phyloP scores from a whole-genome alignment of 2,113 vertebrate genomes.

The Mastomys natalensis region DNA sequence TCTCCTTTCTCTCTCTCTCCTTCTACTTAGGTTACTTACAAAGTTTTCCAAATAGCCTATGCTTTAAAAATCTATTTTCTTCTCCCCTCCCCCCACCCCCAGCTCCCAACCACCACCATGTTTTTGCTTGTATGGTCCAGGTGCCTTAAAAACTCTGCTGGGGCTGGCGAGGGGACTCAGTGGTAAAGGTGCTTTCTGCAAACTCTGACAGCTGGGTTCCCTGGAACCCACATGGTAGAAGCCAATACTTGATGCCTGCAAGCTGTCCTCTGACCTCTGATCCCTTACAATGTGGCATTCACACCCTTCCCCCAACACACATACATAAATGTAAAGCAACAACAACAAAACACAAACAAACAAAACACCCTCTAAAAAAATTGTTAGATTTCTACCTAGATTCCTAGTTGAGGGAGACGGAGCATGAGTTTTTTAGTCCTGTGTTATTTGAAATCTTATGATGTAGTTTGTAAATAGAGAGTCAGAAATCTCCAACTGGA shows the following conservation, averaged over 20 bases:
- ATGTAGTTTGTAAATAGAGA: conserved; percentile 51
- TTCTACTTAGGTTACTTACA: neutral
- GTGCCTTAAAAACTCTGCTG: neutral
- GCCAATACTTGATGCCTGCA: too few relatives aligned
- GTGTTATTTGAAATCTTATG: conserved; percentile 21
- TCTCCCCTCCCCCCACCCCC: neutral
- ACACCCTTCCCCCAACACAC: neutral
- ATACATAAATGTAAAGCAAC: neutral
- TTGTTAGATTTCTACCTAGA: neutral
- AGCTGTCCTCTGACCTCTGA: neutral
- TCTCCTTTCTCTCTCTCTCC: too few relatives aligned
- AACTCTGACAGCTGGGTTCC: neutral
- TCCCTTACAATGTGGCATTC: neutral
- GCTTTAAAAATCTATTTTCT: neutral
- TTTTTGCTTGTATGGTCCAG: neutral
- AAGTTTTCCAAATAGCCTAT: too few relatives aligned
- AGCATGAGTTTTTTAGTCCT: neutral
- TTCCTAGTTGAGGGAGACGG: neutral
- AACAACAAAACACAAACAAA: neutral
- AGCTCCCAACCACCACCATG: neutral
- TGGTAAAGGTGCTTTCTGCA: neutral
- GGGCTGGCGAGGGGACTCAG: neutral
- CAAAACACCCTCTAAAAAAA: neutral
- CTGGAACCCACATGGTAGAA: neutral
- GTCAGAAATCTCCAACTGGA: neutral